A percentile compares a stretch with the other conserved stretches of the same genome.
These are phyloP conservation scores for Macaria notata DNA, from an alignment of 2,888 invertebrate species.

Conservation along the genomic window DNA sequence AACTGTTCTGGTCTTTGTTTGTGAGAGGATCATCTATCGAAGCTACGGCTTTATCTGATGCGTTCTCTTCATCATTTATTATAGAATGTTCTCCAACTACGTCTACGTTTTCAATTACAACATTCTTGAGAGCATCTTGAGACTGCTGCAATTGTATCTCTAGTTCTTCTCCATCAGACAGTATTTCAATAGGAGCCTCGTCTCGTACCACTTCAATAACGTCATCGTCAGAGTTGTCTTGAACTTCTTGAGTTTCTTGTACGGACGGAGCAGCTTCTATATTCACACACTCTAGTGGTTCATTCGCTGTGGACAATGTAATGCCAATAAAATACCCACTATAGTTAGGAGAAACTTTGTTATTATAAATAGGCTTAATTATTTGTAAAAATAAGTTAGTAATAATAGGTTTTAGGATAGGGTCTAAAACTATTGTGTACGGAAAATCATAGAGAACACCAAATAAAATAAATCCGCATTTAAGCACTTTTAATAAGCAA, in stretches of 20 bases:
- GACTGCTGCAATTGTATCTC: slow-evolving; percentile 43
- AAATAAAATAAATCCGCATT: no score
- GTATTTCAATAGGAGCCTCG: slow-evolving; percentile 72
- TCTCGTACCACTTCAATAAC: slow-evolving; percentile 74
- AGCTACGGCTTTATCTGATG: slow-evolving; percentile 11
- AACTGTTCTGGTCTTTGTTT: slow-evolving; percentile 29
- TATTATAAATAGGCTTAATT: no score
- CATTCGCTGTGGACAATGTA: slow-evolving; percentile 10
- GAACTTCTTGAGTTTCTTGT: slow-evolving; percentile 25
- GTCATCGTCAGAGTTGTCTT: slow-evolving; percentile 67
- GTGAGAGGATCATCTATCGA: slow-evolving; percentile 45
- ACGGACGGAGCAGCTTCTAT: slow-evolving; percentile 39
- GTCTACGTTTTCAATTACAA: slow-evolving; percentile 32
- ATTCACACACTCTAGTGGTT: slow-evolving; percentile 26
- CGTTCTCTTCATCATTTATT: slow-evolving; percentile 33
- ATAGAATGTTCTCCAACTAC: slow-evolving; percentile 34
- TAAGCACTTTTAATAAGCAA: no score
- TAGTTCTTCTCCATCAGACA: slow-evolving; percentile 70
- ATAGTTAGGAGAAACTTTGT: no score
- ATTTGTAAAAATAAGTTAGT: no score
- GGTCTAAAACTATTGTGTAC: no score
- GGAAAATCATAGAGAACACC: no score
- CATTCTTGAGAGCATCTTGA: slow-evolving; percentile 15
- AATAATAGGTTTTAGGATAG: no score
- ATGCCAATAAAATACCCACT: no score